Conservation (phyloP, 2,888 invertebrate species). For the Brachyopa scutellaris region DNA sequence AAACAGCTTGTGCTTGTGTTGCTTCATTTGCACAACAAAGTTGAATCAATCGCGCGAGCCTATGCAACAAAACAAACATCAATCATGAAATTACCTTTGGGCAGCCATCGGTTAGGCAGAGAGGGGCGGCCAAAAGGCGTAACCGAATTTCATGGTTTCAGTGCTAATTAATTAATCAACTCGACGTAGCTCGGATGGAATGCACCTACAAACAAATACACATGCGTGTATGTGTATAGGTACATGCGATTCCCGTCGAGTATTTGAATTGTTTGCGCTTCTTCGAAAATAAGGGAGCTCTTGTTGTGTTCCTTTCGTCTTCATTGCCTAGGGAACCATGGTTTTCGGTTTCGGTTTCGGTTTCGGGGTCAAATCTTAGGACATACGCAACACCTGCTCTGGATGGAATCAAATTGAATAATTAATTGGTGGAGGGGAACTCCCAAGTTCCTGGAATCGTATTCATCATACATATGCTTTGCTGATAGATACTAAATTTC, state of each 20-base stretch:
- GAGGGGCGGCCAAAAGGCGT: constrained; percentile 50
- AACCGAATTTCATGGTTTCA: constrained; percentile 51
- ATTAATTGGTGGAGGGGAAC: constrained; percentile 13
- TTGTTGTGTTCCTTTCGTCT: constrained; percentile 11
- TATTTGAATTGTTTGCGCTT: constrained; percentile 50
- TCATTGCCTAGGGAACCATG: background rate
- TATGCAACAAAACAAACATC: constrained; percentile 45
- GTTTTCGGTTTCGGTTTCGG: too few relatives aligned
- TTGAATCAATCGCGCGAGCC: constrained; percentile 24
- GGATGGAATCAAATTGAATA: constrained; percentile 6
- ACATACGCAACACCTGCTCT: constrained; percentile 41
- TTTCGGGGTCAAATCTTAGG: background rate
- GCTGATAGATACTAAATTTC: background rate
- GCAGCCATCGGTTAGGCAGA: constrained; percentile 20
- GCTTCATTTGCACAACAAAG: constrained; percentile 36
- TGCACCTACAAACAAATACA: too few relatives aligned
- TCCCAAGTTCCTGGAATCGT: constrained; percentile 17
- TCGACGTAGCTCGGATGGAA: constrained; percentile 19
- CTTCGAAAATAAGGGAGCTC: constrained; percentile 21
- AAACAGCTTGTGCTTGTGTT: too few relatives aligned
- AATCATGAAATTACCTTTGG: constrained; percentile 34
- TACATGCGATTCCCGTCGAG: constrained; percentile 29
- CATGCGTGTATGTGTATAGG: too few relatives aligned
- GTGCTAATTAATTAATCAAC: constrained; percentile 63
- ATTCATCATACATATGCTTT: constrained; percentile 11